These are phyloP conservation scores for Rattus rattus DNA, from an alignment of 2,113 vertebrate species.

Conservation along the genomic window DNA sequence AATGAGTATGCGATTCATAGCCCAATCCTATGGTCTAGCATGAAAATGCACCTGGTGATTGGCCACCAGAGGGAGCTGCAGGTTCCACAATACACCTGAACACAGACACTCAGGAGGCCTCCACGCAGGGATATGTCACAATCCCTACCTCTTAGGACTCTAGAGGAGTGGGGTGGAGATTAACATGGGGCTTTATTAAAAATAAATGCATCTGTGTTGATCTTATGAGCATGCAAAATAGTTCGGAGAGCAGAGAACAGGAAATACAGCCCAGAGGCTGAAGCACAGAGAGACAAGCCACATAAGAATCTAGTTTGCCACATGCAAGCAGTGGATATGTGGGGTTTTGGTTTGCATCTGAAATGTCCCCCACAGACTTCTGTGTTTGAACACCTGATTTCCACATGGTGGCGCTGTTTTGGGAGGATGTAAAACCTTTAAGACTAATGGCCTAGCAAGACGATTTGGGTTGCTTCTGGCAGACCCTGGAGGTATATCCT, in stretches of 20 bases:
- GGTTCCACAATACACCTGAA: neutral
- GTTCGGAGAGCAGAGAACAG: neutral
- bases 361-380: neutral
- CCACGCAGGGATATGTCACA: rapidly evolving
- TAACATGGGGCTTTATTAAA: neutral
- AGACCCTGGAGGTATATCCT: neutral
- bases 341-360: too few relatives aligned
- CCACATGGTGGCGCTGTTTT: neutral
- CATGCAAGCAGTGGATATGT: neutral
- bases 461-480: neutral
- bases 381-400: neutral
- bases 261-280: neutral
- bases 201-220: neutral
- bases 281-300: too few relatives aligned
- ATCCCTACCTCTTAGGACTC: neutral
- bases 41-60: neutral
- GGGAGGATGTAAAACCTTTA: neutral
- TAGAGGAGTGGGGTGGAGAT: rapidly evolving
- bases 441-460: neutral
- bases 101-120: neutral
- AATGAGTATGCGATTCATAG: neutral
- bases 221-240: too few relatives aligned
- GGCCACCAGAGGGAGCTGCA: slow-evolving; percentile 71
- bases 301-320: neutral
- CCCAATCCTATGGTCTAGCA: neutral